A percentile compares a stretch with the other conserved stretches of the same genome.
phyloP scores from a whole-genome alignment of 2,113 vertebrate genomes.

The Ailurus styani region DNA sequence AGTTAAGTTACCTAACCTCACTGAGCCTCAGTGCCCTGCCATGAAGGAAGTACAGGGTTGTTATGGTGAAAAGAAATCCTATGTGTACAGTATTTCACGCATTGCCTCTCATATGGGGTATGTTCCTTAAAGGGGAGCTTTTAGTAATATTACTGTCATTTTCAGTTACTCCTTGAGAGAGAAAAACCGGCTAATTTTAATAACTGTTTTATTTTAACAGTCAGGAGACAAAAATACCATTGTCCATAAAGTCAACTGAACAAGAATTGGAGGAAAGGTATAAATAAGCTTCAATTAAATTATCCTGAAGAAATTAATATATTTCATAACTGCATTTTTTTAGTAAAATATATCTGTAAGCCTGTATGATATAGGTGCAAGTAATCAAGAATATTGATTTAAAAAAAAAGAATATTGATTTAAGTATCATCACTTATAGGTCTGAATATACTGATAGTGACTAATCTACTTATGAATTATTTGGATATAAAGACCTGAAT shows the following conservation, averaged over 20 bases:
- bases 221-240: background rate
- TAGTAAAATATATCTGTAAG: background rate
- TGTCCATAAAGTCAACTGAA: background rate
- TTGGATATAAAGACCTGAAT: too few relatives aligned
- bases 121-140: background rate
- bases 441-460: background rate
- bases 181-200: background rate
- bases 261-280: background rate
- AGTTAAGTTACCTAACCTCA: background rate
- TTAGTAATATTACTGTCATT: background rate
- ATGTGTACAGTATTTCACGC: background rate
- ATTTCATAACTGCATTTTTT: background rate
- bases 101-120: background rate
- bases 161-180: background rate
- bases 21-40: background rate
- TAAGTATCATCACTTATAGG: background rate
- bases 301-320: background rate
- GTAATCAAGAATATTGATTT: background rate
- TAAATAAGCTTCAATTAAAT: background rate
- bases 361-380: background rate
- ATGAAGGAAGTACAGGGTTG: background rate
- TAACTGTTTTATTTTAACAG: background rate
- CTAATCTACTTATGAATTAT: background rate
- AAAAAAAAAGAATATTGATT: background rate
- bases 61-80: background rate